Base-by-base conservation (phyloP, 2,888 invertebrate genomes). In the Malthinus seriepunctatus region DNA sequence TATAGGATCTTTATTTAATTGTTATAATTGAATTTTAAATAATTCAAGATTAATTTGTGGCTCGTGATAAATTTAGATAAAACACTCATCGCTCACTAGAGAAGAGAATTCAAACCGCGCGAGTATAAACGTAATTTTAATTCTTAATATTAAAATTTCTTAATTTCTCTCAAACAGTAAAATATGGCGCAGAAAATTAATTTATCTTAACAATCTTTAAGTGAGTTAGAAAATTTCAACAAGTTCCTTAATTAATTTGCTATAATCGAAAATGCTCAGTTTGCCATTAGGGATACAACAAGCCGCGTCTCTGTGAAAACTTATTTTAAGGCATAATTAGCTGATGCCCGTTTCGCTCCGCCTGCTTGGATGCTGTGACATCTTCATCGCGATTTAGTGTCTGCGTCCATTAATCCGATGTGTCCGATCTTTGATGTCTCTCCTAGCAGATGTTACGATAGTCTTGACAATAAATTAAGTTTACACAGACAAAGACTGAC, bases 261-360 rank as follows among this genome's bases (percentile, higher is more conserved):
- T 23, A 23, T 9, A 42, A 42, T 42, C 15, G 15, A 42, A 42
- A 42, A 15, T 42, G 23, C 56, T 61, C 42, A 54, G 53, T 61
- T 57, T 53, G 14, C 47, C 46, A 61, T 57, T 61, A 61, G 45
- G 33, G 23, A 15, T 34, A 35, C 60, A 51, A 14, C 42, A 55
- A 57, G 60, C 53, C 57, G 52, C 60, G 58, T 64, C 65, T 64
- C 65, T 64, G 67, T 66, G 68, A 65, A 57, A 68, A 71, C 73
- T 75, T 75, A 76, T 76, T 76, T 73, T 71, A 67, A 72, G 73
- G 71, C 72, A 69, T 74, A 76, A 76, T 76, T 76, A 76, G 74
- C 72, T 66, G 71, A 69, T 68, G 71, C 69, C 70, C 71, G 69
- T 70, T 71, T 63, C 69, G 62, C 55, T 68, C 69, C 70, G 64